Conservation (phyloP, 2,888 invertebrate genomes). For the Harpagoxenus sublaevis region DNA sequence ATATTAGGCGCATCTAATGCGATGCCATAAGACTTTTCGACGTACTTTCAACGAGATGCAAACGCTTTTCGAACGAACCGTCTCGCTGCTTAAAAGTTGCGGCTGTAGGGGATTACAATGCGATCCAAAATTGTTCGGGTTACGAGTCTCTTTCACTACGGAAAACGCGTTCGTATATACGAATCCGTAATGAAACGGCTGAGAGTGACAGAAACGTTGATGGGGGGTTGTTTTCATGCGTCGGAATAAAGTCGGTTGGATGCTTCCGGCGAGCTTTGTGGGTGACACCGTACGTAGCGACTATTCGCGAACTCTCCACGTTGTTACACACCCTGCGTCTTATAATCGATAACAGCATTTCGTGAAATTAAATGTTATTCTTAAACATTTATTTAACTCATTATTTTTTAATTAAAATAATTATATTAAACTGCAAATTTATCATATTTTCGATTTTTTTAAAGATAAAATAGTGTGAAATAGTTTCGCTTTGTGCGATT, state of each 20-base stretch:
- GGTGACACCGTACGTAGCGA: constrained; percentile 66
- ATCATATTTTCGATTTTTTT: background rate
- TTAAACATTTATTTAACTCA: background rate
- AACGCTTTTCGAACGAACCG: constrained; percentile 1
- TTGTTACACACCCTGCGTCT: constrained; percentile 25
- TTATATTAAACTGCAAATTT: background rate
- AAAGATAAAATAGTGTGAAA: background rate
- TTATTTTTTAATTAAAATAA: background rate
- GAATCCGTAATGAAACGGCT: constrained; percentile 66
- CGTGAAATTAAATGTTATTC: constrained; percentile 17
- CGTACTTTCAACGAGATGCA: constrained; percentile 1
- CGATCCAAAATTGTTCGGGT: constrained; percentile 54
- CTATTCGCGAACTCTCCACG: constrained; percentile 56
- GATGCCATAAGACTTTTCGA: background rate
- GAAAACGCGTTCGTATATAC: constrained; percentile 29
- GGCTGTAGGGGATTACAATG: background rate
- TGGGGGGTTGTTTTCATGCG: constrained; percentile 73
- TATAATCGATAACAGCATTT: constrained; percentile 36
- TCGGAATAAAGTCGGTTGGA: constrained; percentile 75
- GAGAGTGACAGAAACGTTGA: constrained; percentile 74
- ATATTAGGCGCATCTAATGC: background rate
- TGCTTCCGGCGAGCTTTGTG: constrained; percentile 75
- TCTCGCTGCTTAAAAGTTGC: constrained; percentile 34
- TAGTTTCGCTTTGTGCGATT: background rate
- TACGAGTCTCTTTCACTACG: constrained; percentile 34